Evolutionary conservation across 2,888 invertebrate species (phyloP).

Genomic region (Neocrepidodera transversa): DNA sequence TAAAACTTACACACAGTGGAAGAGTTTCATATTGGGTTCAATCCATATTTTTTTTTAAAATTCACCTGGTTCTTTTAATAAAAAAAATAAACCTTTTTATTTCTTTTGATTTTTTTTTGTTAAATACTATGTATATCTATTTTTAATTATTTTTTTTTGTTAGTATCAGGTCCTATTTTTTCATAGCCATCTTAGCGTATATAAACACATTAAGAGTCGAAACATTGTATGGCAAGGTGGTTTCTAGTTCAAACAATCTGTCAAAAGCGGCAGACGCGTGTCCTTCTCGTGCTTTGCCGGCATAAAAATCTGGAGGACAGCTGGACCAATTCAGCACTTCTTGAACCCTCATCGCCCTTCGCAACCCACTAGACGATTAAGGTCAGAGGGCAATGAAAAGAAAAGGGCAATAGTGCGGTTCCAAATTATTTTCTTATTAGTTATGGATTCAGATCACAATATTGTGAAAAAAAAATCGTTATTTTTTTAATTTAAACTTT

Average conservation of each 20-base stretch:
- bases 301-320: conserved; percentile 40
- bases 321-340: conserved; percentile 45
- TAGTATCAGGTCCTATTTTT: too few species aligned
- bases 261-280: conserved; percentile 45
- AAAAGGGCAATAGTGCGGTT: conserved; percentile 19
- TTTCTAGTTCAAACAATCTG: conserved; percentile 23
- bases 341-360: conserved; percentile 30
- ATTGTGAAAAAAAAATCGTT: neutral
- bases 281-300: conserved; percentile 43
- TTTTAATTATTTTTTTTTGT: too few species aligned
- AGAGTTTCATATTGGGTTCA: too few species aligned
- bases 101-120: too few species aligned
- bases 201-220: conserved; percentile 4
- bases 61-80: too few species aligned
- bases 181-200: neutral
- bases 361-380: conserved; percentile 25
- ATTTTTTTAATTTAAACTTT: too few species aligned
- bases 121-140: too few species aligned
- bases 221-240: conserved; percentile 21
- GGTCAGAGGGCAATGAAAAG: conserved; percentile 36
- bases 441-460: neutral
- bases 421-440: neutral
- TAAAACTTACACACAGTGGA: too few species aligned
- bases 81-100: too few species aligned
- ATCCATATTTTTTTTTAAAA: too few species aligned